phyloP scores from a whole-genome alignment of 2,113 vertebrate genomes.

The Poicephalus gulielmi region DNA sequence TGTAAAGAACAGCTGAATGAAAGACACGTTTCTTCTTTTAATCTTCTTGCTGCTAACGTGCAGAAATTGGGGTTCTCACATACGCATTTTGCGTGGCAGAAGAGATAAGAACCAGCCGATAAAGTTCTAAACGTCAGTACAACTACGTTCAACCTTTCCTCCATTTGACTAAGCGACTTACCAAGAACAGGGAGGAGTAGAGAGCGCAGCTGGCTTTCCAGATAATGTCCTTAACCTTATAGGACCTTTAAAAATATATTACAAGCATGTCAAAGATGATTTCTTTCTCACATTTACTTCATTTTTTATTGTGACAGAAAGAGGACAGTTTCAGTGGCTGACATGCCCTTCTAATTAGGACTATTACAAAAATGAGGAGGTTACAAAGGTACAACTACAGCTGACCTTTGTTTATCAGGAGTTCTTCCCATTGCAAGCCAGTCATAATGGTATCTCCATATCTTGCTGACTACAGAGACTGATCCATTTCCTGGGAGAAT shows the following conservation, averaged over 20 bases:
- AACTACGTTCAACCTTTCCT: background rate
- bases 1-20: background rate
- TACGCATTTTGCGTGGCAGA: background rate
- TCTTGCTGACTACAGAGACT: background rate
- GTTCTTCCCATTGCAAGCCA: background rate
- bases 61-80: constrained; percentile 5
- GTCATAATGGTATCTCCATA: background rate
- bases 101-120: constrained; percentile 38
- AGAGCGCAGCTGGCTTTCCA: constrained; percentile 31
- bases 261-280: background rate
- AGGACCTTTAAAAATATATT: constrained; percentile 11
- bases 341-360: background rate
- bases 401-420: background rate
- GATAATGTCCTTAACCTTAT: constrained; percentile 58
- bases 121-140: constrained; percentile 37
- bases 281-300: background rate
- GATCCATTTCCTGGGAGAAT: constrained; percentile 22
- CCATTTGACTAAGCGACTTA: constrained; percentile 6
- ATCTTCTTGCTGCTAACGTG: constrained; percentile 20
- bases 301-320: background rate
- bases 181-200: background rate
- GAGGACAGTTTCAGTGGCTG: background rate
- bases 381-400: background rate
- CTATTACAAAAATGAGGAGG: background rate
- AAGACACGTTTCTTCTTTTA: background rate